Base-by-base conservation (phyloP, 2,888 invertebrate genomes). In the Cosmorhoe ocellata region DNA sequence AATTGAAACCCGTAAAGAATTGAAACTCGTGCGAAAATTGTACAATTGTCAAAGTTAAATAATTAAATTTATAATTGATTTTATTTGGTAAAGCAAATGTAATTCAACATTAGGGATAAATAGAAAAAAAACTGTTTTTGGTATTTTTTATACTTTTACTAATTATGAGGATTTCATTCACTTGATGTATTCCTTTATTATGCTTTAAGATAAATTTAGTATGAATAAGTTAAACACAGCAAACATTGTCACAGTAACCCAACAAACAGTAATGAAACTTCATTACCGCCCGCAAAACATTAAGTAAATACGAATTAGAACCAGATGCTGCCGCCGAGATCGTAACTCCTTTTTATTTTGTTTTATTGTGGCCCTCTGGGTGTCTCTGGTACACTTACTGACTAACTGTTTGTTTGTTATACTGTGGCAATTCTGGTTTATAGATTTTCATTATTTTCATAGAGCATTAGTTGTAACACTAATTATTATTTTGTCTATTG, bases 1-100 rank as follows among this genome's bases (percentile, higher is more conserved):
- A 55, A 70, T 70, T 88, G 90, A 89, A 69, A 76, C 61, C 78
- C 83, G 82, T 85, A 69, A 41, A 74, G 51, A 84, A 90, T 86
- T 61, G 64, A 56, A 59, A 68, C 89, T 84, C 86, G 89, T 89
- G 90, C 84, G 84, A 83, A 80, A 57, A 46, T 65, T 59, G 65
- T 51, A 47, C 47, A 37, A 43, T 40, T 43, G 45, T 42, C 48
- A 51, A 45, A 44, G 27, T 60, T 45, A 51, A 39, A 40, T 44
- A 31, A 43, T 41, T 40, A 51, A 64, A 63, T 59, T 18, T 3
- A 3, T n/a, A 64, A 47, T 43, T 48, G 32, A 44, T 52, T 51
- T 43, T 37, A 32, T 10, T 36, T 56, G 51, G 51, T 46, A 39
- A 3, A 11, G 14, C 11, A 31, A 31, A 4, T 8, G 38, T 24